These are phyloP conservation scores for Smutsia gigantea DNA, from an alignment of 2,797 vertebrate species.

Conservation along the genomic window DNA sequence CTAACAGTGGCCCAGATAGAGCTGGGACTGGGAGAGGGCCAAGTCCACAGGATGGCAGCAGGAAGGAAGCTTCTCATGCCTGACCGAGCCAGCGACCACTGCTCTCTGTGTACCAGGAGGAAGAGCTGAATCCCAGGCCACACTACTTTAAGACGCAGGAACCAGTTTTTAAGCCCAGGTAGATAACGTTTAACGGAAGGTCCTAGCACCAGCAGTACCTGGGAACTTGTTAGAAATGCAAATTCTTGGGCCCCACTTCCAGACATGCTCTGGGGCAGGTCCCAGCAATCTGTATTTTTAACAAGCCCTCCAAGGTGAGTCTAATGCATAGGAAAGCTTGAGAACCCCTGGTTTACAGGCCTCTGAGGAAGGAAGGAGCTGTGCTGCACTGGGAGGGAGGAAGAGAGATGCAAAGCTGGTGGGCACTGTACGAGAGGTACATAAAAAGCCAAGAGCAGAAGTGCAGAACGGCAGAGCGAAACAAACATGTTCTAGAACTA, in stretches of 20 bases:
- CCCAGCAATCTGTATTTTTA: background rate
- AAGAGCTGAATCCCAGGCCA: background rate
- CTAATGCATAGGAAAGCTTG: background rate
- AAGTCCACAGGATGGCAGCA: conserved; percentile 56
- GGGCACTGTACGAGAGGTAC: background rate
- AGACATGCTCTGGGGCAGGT: background rate
- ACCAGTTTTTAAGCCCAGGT: background rate
- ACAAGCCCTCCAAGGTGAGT: background rate
- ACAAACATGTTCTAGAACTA: background rate
- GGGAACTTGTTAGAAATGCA: background rate
- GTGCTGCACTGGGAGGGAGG: background rate
- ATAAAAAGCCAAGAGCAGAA: background rate
- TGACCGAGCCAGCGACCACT: background rate
- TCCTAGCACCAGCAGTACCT: background rate
- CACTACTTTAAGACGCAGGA: background rate
- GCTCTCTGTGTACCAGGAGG: background rate
- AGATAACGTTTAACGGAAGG: background rate
- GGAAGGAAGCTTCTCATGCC: background rate
- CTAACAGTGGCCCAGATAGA: conserved; percentile 75
- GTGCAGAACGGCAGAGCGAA: background rate
- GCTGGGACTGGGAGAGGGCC: conserved; percentile 62
- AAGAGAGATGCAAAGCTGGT: background rate
- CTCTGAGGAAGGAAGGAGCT: background rate
- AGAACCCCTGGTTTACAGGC: background rate
- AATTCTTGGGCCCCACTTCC: background rate